Conservation (phyloP, 2,113 vertebrate genomes). For the Tragulus kanchil region DNA sequence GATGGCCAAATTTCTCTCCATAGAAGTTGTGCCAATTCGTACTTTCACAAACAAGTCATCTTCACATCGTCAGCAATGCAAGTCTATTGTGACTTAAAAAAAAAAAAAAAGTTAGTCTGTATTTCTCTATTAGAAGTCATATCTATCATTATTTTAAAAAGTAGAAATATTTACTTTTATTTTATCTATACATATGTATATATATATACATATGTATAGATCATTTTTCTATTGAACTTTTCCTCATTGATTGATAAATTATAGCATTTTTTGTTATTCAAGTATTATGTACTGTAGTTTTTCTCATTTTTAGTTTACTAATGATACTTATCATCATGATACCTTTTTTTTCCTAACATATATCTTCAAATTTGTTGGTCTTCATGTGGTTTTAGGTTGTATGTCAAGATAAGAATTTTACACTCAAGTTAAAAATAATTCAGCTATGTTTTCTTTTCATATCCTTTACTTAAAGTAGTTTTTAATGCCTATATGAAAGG, state of each 20-base stretch:
- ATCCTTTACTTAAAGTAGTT: constrained; percentile 21
- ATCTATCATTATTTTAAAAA: neutral
- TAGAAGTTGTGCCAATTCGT: neutral
- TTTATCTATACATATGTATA: neutral
- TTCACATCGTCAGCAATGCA: neutral
- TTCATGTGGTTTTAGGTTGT: neutral
- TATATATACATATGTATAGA: neutral
- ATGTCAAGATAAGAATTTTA: neutral
- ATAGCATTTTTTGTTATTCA: neutral
- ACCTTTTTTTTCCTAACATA: neutral
- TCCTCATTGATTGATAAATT: neutral
- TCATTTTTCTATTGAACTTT: neutral
- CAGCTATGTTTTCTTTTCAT: neutral
- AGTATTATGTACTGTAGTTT: neutral
- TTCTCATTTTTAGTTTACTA: neutral
- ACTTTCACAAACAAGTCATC: neutral
- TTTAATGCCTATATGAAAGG: constrained; percentile 5
- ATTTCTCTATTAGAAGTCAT: neutral
- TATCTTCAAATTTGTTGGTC: neutral
- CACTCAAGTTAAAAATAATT: neutral
- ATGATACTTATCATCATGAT: neutral
- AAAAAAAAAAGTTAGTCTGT: neutral
- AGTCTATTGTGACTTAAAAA: neutral
- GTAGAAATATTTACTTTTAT: neutral
- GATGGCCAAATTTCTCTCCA: neutral